Percentiles rank a stretch among this genome's conserved stretches.
Evolutionary conservation across 2,888 invertebrate species (phyloP).

Genomic region (Scaptomyza caliginosa): DNA sequence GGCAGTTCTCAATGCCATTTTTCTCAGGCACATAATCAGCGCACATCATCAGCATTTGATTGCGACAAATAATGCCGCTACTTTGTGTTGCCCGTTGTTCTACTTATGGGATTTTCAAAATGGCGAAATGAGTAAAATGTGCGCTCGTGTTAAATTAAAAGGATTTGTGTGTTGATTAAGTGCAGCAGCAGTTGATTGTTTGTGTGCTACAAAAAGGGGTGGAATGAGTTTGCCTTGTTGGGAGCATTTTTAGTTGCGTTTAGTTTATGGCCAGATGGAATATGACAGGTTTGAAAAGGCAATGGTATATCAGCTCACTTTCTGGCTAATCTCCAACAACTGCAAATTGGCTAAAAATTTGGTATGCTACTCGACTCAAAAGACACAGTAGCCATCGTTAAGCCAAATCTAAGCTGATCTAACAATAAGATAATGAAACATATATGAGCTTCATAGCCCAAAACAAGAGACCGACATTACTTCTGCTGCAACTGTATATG

Average conservation of each 20-base stretch:
- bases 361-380: slow-evolving; percentile 10
- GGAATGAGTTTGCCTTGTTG: slow-evolving; percentile 7
- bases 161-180: slow-evolving; percentile 81
- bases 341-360: slow-evolving; percentile 30
- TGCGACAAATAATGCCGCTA: slow-evolving; percentile 83
- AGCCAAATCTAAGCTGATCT: slow-evolving; percentile 62
- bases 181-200: slow-evolving; percentile 18
- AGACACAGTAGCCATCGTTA: slow-evolving; percentile 54
- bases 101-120: slow-evolving; percentile 52
- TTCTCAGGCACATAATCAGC: slow-evolving; percentile 79
- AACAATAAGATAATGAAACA: slow-evolving; percentile 75
- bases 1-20: slow-evolving; percentile 43
- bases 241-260: background rate
- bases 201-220: slow-evolving; percentile 21
- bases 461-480: slow-evolving; percentile 64
- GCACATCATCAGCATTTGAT: slow-evolving; percentile 83
- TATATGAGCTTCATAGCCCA: slow-evolving; percentile 71
- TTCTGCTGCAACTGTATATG: slow-evolving; percentile 22
- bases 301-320: slow-evolving; percentile 1
- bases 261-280: slow-evolving; percentile 17
- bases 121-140: slow-evolving; percentile 55
- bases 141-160: slow-evolving; percentile 74
- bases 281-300: slow-evolving; percentile 1
- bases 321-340: slow-evolving; percentile 43
- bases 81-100: slow-evolving; percentile 74